phyloP scores from a whole-genome alignment of 53 echinoderm and acorn worm species.

The Mesocentrotus franciscanus region DNA sequence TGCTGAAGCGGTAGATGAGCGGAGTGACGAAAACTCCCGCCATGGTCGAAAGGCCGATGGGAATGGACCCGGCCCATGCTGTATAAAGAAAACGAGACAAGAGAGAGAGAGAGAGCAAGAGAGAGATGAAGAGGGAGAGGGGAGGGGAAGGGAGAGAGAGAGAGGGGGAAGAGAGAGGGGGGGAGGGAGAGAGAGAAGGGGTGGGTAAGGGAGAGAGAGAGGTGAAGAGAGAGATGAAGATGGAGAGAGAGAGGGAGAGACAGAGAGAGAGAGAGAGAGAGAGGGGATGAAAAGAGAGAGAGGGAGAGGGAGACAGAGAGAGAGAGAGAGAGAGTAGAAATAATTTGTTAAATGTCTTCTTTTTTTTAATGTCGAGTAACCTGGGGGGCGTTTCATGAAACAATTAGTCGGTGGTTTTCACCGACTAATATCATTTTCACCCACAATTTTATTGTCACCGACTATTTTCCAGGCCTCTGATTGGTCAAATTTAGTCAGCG shows the following conservation, averaged over 20 bases:
- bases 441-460: too few species aligned
- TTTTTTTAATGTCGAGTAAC: too few species aligned
- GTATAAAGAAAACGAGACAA: neutral
- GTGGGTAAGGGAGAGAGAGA: neutral
- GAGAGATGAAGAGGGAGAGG: neutral
- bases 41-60: conserved; percentile 75
- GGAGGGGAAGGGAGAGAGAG: neutral
- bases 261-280: neutral
- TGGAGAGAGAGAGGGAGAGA: conserved; percentile 1
- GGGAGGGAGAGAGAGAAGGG: neutral
- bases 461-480: too few species aligned
- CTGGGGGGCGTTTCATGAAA: too few species aligned
- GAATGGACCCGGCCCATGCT: conserved; percentile 83
- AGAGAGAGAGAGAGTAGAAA: too few species aligned
- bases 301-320: neutral
- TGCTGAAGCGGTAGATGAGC: conserved; percentile 72
- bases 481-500: too few species aligned
- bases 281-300: neutral
- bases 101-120: neutral
- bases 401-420: too few species aligned
- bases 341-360: too few species aligned
- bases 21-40: conserved; percentile 68
- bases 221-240: too few species aligned
- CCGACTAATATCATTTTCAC: too few species aligned
- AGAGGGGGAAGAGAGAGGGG: neutral